Base-by-base conservation (phyloP, 2,113 vertebrate genomes). In the Cygnus atratus region DNA sequence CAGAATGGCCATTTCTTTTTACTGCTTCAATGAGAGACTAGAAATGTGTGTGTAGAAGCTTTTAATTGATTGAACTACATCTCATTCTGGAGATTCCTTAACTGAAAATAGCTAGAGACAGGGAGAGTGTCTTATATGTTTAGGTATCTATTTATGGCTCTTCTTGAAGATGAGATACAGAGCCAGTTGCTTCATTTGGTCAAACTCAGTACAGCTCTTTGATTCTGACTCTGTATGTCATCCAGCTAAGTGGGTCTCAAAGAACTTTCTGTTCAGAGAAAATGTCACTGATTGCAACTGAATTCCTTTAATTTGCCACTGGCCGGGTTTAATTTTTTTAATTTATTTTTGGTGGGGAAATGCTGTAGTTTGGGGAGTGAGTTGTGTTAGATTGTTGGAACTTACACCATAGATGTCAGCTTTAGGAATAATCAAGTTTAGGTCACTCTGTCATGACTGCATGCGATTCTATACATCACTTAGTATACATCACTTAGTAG, bases 391-490 rank as follows among this genome's bases (percentile, higher is more conserved):
- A 26, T 18, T 62, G 20, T 33, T 76, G 54, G 48, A 73, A 12
- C 4, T 83, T 82, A 10, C 37, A 55, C 62, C 4, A 35, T 7
- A 72, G n/a, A 5, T 43, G 17, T 54, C 1, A 4, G 17, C 44
- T 88, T 71, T 55, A 33, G n/a, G 39, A 71, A 41, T 65, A 73
- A 11, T 58, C 13, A 85, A 66, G 9, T 72, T 21, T 33, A 39
- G 17, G 43, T 87, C 9, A n/a, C 19, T 83, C 76, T 79, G 5
- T 67, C 25, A 37, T 3, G 39, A 54, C 6, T 35, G 6, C 39
- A 48, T 0, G 0, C 14, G 3, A 67, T 39, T 72, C 15, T 81
- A 10, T 18, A n/a, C n/a, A n/a, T n/a, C n/a, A n/a, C n/a, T n/a
- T n/a, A n/a, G n/a, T n/a, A n/a, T n/a, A n/a, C n/a, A n/a, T n/a